Base-by-base conservation (phyloP, 1,140 invertebrate species). In the Aphaenogaster floridana region DNA sequence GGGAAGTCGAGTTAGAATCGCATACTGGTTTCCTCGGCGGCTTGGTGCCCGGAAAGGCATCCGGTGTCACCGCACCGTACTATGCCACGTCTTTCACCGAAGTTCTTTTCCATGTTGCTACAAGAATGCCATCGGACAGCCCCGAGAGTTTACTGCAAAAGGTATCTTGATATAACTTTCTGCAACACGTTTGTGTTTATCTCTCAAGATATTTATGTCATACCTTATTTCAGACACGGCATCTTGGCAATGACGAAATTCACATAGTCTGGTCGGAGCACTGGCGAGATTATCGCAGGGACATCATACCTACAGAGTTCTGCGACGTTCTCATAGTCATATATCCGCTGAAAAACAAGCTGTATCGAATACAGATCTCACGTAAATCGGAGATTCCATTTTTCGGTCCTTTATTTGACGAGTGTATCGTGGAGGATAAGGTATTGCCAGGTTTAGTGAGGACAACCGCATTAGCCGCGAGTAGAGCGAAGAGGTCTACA, bases 251-350 rank as follows among this genome's bases (percentile, higher is more conserved):
- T 95, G 99, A 99, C 96, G 99, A 99, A 96, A 98, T 99, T 52
- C 99, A 99, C 93, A 99, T 99, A 86, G 99, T 99, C 17, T 99
- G 99, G 99, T 99, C 99, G 34, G 99, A 99, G 94, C 99, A 99
- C 95, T 97, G 96, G 94, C 96, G 99, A 76, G 98, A 99, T 93
- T 99, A 99, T 96, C 97, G 99, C 81, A 96, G 99, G 57, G 99
- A 99, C 91, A 99, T 99, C 87, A 98, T 99, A 94, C 99, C 99
- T 36, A 99, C 99, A 17, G 99, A 99, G 96, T 99, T 99, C 96
- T 99, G 99, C 94, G 99, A 99, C 96, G 98, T 99, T 69, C 96
- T 99, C 8, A 99, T 99, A 93, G 98, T 98, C 11, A 98, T 99
- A 91, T 99, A 99, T 96, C 99, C 98, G 8, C 95, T 99, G 88